Evolutionary conservation across 2,888 invertebrate species (phyloP), one percentile per base, ranked within the genome.

Genomic region (Unio pictorum): DNA sequence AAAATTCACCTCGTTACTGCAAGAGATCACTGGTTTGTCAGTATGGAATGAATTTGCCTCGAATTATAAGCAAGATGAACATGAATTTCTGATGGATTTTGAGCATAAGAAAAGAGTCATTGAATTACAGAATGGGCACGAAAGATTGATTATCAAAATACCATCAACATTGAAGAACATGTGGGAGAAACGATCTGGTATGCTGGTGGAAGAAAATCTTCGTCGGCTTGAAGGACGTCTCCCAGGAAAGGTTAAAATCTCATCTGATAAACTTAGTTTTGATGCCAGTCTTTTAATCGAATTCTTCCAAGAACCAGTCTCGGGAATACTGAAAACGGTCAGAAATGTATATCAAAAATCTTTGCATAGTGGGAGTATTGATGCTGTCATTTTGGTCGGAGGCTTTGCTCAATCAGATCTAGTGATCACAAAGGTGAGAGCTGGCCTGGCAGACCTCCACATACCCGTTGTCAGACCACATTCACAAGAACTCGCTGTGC

Each of bases 321-420:
- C 55, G 18, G 71, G 65, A 30, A 71, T 73, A n/a, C 18, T 66
- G 18, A 2, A 45, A 11, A 45, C 11, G 45, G 45, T 4, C 45
- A 63, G 23, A n/a, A 64, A 68, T 61, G 68, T 71, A 4, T 57
- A 54, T 4, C 55, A 61, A 4, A 61, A 68, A 11, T 34, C 68
- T 18, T 30, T 28, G n/a, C 62, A 54, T 34, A 8, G 0, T 3
- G 68, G 66, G 1, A 64, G 64, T 5, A 69, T 74, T 34, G 68
- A 74, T 55, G 63, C 66, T n/a, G 30, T 74, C 54, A 68, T 74
- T 55, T 30, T 74, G 18, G 71, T 71, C 30, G 71, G 71, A 28
- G 73, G 73, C 3, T 71, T 73, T 69, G 74, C 74, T 17, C 63
- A 67, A 58, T 74, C 74, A 5, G 57, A 59, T 34, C 66, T 63